Percentiles rank a stretch among this genome's conserved stretches.
Conservation (phyloP, 2,113 vertebrate species). For the western clawed frog (Xenopus tropicalis) region DNA sequence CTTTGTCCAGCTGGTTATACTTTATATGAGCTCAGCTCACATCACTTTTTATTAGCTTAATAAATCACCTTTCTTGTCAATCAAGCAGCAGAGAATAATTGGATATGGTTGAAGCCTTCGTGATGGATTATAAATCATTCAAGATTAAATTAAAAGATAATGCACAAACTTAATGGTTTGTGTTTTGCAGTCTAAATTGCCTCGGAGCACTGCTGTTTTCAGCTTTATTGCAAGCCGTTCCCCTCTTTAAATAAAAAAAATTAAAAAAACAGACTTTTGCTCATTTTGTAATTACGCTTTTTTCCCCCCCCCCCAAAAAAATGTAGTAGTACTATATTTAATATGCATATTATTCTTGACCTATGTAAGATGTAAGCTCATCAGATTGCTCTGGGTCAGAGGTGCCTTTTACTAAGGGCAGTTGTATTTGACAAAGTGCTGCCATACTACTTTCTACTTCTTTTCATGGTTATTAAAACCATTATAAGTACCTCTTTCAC, state of each 20-base stretch:
- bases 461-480: background rate
- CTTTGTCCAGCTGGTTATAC: constrained; percentile 92
- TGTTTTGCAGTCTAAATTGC: constrained; percentile 99
- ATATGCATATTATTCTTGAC: background rate
- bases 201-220: constrained; percentile 96
- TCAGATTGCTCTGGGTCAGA: background rate
- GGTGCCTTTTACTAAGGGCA: background rate
- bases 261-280: constrained; percentile 80
- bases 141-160: constrained; percentile 99
- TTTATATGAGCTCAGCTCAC: constrained; percentile 96
- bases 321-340: background rate
- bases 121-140: constrained; percentile 99
- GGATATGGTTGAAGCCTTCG: constrained; percentile 99
- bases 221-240: constrained; percentile 97
- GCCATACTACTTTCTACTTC: too few relatives aligned
- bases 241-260: constrained; percentile 74
- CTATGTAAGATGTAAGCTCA: background rate
- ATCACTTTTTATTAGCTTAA: constrained; percentile 99
- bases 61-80: constrained; percentile 99
- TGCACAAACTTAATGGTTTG: constrained; percentile 99
- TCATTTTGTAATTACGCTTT: background rate
- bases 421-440: too few relatives aligned
- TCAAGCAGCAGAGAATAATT: constrained; percentile 99
- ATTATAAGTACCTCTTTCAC: background rate
- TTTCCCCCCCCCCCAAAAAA: too few relatives aligned